phyloP scores from a whole-genome alignment of 2,113 vertebrate species.

The Ariopsis seemanni region DNA sequence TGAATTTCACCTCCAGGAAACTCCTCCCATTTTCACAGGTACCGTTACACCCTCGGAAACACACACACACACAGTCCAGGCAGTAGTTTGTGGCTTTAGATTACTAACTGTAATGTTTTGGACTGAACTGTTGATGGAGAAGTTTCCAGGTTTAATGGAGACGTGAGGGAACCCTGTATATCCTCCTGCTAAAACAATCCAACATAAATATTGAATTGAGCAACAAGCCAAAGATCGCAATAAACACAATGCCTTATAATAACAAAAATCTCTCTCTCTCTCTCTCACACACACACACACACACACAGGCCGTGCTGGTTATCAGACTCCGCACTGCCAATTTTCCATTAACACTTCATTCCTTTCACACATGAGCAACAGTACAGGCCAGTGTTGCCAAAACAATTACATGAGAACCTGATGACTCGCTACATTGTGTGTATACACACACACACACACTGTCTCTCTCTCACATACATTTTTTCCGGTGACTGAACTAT shows the following conservation, averaged over 20 bases:
- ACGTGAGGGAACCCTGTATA: too few relatives aligned
- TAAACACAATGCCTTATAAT: background rate
- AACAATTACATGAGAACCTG: conserved; percentile 41
- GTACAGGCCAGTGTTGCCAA: conserved; percentile 42
- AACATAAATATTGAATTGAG: background rate
- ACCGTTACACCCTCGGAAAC: background rate
- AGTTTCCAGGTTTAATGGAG: background rate
- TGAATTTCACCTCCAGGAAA: background rate
- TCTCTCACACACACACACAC: conserved; percentile 16
- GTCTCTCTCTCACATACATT: background rate
- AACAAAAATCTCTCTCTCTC: background rate
- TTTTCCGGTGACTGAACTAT: conserved; percentile 58
- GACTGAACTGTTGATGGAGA: background rate
- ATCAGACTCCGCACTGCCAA: conserved; percentile 36
- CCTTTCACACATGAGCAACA: conserved; percentile 46
- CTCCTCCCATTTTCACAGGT: background rate
- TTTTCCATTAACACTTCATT: conserved; percentile 49
- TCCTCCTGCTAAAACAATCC: background rate
- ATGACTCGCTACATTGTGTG: conserved; percentile 34
- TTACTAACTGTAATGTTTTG: background rate
- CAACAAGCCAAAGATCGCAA: background rate
- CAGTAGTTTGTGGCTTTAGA: background rate
- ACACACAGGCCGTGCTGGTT: conserved; percentile 29
- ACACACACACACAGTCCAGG: background rate
- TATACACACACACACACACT: background rate